Percentiles rank a stretch among this genome's conserved stretches.
Conservation (phyloP, 2,797 vertebrate species). For the Jordanella pulchra region DNA sequence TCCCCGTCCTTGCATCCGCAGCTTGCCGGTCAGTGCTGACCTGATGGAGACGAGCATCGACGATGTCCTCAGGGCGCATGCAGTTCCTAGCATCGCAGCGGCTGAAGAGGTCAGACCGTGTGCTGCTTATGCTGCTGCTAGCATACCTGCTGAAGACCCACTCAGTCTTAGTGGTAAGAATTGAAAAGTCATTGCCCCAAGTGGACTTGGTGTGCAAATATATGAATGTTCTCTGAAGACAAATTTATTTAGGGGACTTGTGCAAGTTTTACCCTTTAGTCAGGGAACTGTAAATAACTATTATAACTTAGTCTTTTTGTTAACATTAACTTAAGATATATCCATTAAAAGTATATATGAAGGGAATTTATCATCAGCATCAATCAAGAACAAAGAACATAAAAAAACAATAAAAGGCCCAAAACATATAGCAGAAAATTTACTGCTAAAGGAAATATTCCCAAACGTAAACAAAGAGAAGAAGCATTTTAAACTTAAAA, state of each 20-base stretch:
- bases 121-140: constrained; percentile 43
- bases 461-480: neutral
- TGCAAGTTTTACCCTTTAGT: too few relatives aligned
- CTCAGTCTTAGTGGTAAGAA: constrained; percentile 73
- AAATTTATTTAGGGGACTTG: accelerated
- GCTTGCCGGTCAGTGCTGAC: constrained; percentile 79
- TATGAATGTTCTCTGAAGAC: neutral
- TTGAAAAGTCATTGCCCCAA: neutral
- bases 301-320: neutral
- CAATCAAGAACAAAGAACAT: neutral
- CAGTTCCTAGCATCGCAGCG: constrained; percentile 56
- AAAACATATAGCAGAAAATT: neutral
- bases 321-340: neutral
- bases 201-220: neutral
- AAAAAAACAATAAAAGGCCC: neutral
- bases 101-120: constrained; percentile 70
- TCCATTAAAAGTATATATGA: neutral
- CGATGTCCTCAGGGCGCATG: constrained; percentile 69
- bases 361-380: neutral
- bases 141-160: constrained; percentile 55
- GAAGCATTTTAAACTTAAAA: neutral
- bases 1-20: constrained; percentile 62
- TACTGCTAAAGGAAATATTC: neutral
- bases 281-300: neutral
- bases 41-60: constrained; percentile 86